A percentile compares a stretch with the other conserved stretches of the same genome.
Evolutionary conservation across 2,797 vertebrate genomes (phyloP).

Genomic region (Echiichthys vipera): DNA sequence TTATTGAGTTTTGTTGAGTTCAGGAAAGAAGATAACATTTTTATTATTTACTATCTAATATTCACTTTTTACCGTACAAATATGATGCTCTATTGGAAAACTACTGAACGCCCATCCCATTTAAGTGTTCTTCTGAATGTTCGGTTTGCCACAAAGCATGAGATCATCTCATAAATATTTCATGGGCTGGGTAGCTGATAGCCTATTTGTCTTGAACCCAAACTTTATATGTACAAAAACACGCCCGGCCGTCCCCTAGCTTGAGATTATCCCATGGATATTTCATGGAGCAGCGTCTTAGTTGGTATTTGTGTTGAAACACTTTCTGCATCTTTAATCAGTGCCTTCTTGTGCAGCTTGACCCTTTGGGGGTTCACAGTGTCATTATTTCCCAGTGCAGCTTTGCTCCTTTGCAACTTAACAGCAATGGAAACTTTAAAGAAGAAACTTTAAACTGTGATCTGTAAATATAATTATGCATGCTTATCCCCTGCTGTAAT

Average conservation of each 20-base stretch:
- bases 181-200: slow-evolving; percentile 55
- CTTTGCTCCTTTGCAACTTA: slow-evolving; percentile 4
- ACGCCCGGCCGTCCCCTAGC: slow-evolving; percentile 14
- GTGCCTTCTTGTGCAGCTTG: slow-evolving; percentile 1
- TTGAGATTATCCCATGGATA: slow-evolving; percentile 46
- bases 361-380: background rate
- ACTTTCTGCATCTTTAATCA: slow-evolving; percentile 43
- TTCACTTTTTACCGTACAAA: background rate
- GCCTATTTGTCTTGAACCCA: slow-evolving; percentile 55
- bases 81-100: background rate
- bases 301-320: slow-evolving; percentile 28
- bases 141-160: slow-evolving; percentile 57
- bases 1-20: background rate
- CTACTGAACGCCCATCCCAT: slow-evolving; percentile 26
- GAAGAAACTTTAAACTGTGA: slow-evolving; percentile 1
- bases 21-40: background rate
- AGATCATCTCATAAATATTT: slow-evolving; percentile 75
- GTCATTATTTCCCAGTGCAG: slow-evolving; percentile 16
- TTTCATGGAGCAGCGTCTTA: slow-evolving; percentile 28
- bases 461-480: slow-evolving; percentile 9
- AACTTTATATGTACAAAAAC: slow-evolving; percentile 55
- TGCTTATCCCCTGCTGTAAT: background rate
- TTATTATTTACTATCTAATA: background rate
- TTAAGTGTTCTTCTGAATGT: slow-evolving; percentile 33
- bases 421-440: background rate